Evolutionary conservation across 2,797 vertebrate species (phyloP), one percentile per base, ranked within the genome.

Genomic region (Pelochelys cantorii): DNA sequence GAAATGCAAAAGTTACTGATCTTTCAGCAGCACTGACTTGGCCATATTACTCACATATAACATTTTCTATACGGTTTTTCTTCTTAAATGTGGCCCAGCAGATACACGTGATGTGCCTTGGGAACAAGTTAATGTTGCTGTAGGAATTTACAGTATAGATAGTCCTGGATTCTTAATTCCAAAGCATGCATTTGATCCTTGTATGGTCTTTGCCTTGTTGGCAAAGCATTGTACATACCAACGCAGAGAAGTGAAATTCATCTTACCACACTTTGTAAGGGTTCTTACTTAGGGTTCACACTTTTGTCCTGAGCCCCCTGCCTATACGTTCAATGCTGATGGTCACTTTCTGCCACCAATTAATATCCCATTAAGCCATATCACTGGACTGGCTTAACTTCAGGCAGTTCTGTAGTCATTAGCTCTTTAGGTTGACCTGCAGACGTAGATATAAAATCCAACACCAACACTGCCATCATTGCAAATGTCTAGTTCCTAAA

Each of bases 1-100:
- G n/a, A 92, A 90, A 93, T 54, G 31, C 2, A 92, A 92, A 65
- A 2, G 4, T 60, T 88, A 60, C 55, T 42, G 11, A 71, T 85
- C 4, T n/a, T 94, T 88, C 62, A 85, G 8, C 3, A 5, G 59
- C 56, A 10, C 3, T 86, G n/a, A 27, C n/a, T 13, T 8, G 5
- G 78, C 1, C 77, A 1, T 23, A 77, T 18, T 20, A 71, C 1
- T 56, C 65, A 68, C 37, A 31, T 54, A n/a, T 1, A 3, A 1
- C 2, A 53, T 81, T 71, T 20, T 7, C n/a, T 27, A 42, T 87
- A 52, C 52, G 55, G 31, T 18, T 65, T 65, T 65, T 65, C 29
- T 18, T 31, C 31, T n/a, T 65, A 65, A 65, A 65, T 65, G n/a
- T 65, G 31, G 62, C n/a, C 29, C 62, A 65, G 62, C 31, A n/a